Conservation (phyloP, 2,888 invertebrate species). For the Drosophila lacicola region DNA sequence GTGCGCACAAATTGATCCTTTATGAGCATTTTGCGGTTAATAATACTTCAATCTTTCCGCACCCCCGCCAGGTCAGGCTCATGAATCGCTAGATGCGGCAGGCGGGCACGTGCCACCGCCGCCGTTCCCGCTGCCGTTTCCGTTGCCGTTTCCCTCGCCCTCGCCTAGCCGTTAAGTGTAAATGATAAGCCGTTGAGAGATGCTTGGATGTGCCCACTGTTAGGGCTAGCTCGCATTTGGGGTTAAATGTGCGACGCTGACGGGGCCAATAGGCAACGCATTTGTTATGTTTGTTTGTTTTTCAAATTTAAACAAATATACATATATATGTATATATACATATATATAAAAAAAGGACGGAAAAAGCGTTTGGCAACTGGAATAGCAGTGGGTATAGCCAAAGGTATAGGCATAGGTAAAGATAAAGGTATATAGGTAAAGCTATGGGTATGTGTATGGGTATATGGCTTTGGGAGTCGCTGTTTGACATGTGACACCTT, state of each 20-base stretch:
- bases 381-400: background rate
- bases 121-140: slow-evolving; percentile 40
- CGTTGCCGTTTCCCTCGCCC: slow-evolving; percentile 38
- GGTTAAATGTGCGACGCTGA: slow-evolving; percentile 48
- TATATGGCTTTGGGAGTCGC: slow-evolving; percentile 25
- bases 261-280: slow-evolving; percentile 38
- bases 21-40: slow-evolving; percentile 82
- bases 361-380: slow-evolving; percentile 3
- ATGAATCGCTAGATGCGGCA: slow-evolving; percentile 49
- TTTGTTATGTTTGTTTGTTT: slow-evolving; percentile 52
- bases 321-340: too few relatives aligned
- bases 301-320: background rate
- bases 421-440: too few relatives aligned
- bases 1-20: slow-evolving; percentile 80
- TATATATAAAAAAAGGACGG: background rate
- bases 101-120: slow-evolving; percentile 73
- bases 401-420: too few relatives aligned
- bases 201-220: slow-evolving; percentile 10
- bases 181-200: slow-evolving; percentile 69
- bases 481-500: slow-evolving; percentile 83
- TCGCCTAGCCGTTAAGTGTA: slow-evolving; percentile 81
- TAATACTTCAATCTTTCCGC: slow-evolving; percentile 54
- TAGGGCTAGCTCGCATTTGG: slow-evolving; percentile 23
- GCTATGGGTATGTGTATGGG: background rate
- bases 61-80: slow-evolving; percentile 2